Evolutionary conservation across 2,797 vertebrate species (phyloP).

Genomic region (Cossypha heuglini): DNA sequence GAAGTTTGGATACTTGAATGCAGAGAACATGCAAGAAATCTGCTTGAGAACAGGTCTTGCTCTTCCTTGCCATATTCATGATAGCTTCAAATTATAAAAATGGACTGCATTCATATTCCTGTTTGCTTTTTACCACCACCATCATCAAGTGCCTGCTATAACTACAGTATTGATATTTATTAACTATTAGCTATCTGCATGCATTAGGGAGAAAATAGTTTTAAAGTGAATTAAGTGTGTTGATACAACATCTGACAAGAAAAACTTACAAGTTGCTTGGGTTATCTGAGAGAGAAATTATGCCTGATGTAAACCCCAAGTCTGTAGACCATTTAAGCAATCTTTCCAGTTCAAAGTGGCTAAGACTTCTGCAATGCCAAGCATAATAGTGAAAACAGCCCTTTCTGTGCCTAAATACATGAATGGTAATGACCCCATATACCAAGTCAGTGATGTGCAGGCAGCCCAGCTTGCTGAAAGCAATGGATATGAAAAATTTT

Average conservation of each 20-base stretch:
- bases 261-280: not conserved
- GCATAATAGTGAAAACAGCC: not conserved
- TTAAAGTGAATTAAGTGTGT: not conserved
- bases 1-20: not conserved
- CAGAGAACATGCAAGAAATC: not conserved
- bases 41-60: not conserved
- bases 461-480: not conserved
- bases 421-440: not conserved
- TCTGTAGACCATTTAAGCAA: not conserved
- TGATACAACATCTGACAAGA: not conserved
- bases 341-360: not conserved
- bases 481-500: not conserved
- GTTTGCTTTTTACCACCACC: not conserved
- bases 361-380: not conserved
- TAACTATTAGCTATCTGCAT: not conserved
- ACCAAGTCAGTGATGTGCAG: not conserved
- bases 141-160: not conserved
- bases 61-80: not conserved
- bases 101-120: not conserved
- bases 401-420: not conserved
- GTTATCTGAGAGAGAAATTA: not conserved
- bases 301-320: not conserved
- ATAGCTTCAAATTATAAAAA: not conserved
- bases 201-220: not conserved
- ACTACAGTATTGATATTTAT: not conserved